phyloP scores from a whole-genome alignment of 2,888 invertebrate genomes.

The Tetheella fluctuosa region DNA sequence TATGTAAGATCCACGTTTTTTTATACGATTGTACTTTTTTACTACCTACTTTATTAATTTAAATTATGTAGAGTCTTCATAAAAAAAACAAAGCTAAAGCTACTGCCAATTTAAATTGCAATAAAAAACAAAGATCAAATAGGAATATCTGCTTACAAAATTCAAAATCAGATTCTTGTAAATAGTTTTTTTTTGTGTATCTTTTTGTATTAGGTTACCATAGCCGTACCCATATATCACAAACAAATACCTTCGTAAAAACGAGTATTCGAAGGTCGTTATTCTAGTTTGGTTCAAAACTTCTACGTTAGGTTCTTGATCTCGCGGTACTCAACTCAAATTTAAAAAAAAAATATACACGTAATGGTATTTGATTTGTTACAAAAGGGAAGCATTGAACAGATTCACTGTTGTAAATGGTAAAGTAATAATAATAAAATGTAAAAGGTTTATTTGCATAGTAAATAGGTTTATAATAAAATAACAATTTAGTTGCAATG shows the following conservation, averaged over 20 bases:
- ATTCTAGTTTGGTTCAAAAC: not conserved
- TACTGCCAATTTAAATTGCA: not conserved
- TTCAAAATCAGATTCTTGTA: not conserved
- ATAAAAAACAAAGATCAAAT: not conserved
- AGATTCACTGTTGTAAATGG: not conserved
- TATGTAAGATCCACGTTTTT: no score
- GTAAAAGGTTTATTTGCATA: not conserved
- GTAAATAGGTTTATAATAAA: not conserved
- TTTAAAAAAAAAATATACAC: no score
- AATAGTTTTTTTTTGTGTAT: not conserved
- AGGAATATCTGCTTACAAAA: not conserved
- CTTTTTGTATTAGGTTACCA: not conserved
- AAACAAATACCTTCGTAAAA: not conserved
- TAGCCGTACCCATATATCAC: no score
- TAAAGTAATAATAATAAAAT: not conserved
- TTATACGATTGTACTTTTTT: no score
- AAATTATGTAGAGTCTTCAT: not conserved
- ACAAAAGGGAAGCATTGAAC: not conserved
- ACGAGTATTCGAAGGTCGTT: conserved; percentile 4
- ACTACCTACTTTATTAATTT: not conserved
- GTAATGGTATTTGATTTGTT: no score
- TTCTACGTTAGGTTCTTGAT: not conserved
- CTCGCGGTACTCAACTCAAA: not conserved
- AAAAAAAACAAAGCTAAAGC: not conserved
- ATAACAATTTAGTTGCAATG: conserved; percentile 4